Conservation (phyloP, 2,888 invertebrate species). For the Axea sp. region DNA sequence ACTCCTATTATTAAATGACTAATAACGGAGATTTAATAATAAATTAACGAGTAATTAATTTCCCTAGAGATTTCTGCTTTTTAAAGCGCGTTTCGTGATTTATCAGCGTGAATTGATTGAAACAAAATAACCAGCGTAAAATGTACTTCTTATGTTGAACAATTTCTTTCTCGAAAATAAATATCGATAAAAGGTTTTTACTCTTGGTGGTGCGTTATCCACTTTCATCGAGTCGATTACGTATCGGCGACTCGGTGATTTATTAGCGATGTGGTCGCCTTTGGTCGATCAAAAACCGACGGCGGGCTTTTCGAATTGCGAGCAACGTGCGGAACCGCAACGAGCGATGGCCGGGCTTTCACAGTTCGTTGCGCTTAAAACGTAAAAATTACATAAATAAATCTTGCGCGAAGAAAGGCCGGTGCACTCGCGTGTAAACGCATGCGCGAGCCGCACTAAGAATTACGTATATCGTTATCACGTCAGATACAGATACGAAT, state of each 20-base stretch:
- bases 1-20: conserved; percentile 63
- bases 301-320: conserved; percentile 66
- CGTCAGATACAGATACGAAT: conserved; percentile 36
- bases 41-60: conserved; percentile 72
- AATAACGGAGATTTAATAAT: conserved; percentile 67
- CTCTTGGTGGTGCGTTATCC: conserved; percentile 56
- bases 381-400: conserved; percentile 76
- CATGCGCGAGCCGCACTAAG: conserved; percentile 72
- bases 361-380: conserved; percentile 71
- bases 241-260: conserved; percentile 54
- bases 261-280: conserved; percentile 56
- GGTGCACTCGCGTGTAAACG: conserved; percentile 71
- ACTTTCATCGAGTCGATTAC: conserved; percentile 60
- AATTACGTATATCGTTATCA: conserved; percentile 77
- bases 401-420: conserved; percentile 77
- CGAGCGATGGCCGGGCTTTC: conserved; percentile 71
- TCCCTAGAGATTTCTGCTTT: conserved; percentile 41
- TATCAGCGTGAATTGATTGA: neutral
- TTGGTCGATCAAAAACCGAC: conserved; percentile 64
- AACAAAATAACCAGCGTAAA: conserved; percentile 4
- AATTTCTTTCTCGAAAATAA: conserved; percentile 24
- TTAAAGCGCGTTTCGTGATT: neutral
- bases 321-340: conserved; percentile 66
- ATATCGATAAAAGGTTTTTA: conserved; percentile 33
- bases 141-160: conserved; percentile 14